A percentile compares a stretch with the other conserved stretches of the same genome.
Conservation (phyloP, 1,140 invertebrate genomes). For the Eupristina koningsbergeri region DNA sequence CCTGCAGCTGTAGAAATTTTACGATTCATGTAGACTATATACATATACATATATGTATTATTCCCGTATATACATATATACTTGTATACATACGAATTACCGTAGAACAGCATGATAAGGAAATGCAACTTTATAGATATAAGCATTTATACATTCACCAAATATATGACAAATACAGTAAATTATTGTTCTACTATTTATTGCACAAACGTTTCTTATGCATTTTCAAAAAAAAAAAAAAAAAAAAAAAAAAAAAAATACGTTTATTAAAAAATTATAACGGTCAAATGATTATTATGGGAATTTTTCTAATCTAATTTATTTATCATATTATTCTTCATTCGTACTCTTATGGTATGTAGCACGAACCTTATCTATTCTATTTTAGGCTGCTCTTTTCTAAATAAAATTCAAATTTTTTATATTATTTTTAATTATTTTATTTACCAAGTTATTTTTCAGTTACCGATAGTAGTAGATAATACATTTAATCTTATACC, state of each 20-base stretch:
- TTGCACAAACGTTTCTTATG: too few species aligned
- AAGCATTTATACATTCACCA: background rate
- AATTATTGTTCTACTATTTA: too few species aligned
- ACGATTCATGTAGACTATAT: slow-evolving; percentile 62
- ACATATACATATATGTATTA: too few species aligned
- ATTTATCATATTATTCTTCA: background rate
- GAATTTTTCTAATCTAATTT: too few species aligned
- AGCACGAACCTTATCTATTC: background rate
- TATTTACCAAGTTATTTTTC: background rate
- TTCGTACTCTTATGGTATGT: background rate
- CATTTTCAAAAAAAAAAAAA: too few species aligned
- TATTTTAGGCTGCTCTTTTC: background rate
- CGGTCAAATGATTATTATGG: too few species aligned
- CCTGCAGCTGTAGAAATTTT: slow-evolving; percentile 67
- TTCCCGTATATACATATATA: too few species aligned
- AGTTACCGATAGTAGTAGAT: background rate
- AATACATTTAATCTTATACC: background rate
- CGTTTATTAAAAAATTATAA: too few species aligned
- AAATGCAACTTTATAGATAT: slow-evolving; percentile 49
- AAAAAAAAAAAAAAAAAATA: too few species aligned
- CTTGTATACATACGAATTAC: slow-evolving; percentile 8
- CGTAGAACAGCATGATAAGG: slow-evolving; percentile 57
- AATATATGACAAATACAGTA: too few species aligned
- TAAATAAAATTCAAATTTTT: background rate
- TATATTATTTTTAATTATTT: background rate